Evolutionary conservation across 2,113 vertebrate genomes (phyloP), one percentile per base, ranked within the genome.

Genomic region (Rynchops niger): DNA sequence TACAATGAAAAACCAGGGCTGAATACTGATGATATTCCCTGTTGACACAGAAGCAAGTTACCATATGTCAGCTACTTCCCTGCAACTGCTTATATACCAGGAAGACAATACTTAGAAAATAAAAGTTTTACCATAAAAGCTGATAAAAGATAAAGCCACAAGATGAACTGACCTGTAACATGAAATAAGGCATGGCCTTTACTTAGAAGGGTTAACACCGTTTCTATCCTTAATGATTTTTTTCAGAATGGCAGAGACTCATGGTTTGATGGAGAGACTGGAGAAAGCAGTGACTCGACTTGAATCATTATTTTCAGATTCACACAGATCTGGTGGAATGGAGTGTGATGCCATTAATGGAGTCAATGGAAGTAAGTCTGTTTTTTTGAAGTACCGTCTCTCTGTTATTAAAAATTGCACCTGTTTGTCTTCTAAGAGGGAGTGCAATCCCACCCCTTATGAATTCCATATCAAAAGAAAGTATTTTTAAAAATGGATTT

Each of bases 241-340:
- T 91, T 97, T 98, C 76, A 99, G 98, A 95, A 98, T 98, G 98
- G 97, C 98, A 53, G 98, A 98, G 78, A 98, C 98, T 98, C 98
- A 99, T 86, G 98, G 92, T 34, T 97, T 99, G 94, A 97, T 99
- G 97, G 98, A 99, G 82, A 99, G 99, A 23, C 97, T 99, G 98
- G 99, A 99, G 96, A 98, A 96, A 29, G 99, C 99, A 3, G 99
- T 99, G 79, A 97, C 98, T 96, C 99, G 99, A 34, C 98, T 99
- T 69, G 99, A 99, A 98, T 97, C 97, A 3, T 94, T 99, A 50
- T 98, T 99, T 73, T 88, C 98, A 61, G 98, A 96, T 50, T 96
- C 98, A 62, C 98, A 97, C 59, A 38, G 67, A 13, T 52, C 96
- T 81, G 95, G 97, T 73, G 97, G 93, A 52, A 86, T 96, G 94